Evolutionary conservation across 2,797 vertebrate species (phyloP).

Genomic region (Sorex maritimensis): DNA sequence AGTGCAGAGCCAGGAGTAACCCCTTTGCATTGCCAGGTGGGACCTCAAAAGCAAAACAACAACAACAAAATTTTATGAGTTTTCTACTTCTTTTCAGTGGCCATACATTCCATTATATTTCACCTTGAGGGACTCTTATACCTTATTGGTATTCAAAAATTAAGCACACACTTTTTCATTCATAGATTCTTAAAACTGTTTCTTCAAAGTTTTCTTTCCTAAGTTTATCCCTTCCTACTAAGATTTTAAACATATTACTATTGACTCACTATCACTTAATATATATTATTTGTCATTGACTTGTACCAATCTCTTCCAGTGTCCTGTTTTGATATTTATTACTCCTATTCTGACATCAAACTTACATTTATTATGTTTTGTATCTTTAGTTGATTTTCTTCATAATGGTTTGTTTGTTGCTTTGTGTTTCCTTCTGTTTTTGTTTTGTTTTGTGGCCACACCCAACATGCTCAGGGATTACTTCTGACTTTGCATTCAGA

Average conservation of each 20-base stretch:
- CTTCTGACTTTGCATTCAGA: too few relatives aligned
- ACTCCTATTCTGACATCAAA: not conserved
- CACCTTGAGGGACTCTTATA: not conserved
- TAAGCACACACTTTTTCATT: too few relatives aligned
- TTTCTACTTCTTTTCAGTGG: slow-evolving; percentile 51
- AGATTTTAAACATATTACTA: not conserved
- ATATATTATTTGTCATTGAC: not conserved
- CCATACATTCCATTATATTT: slow-evolving; percentile 26
- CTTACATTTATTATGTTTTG: not conserved
- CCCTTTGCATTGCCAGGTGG: too few relatives aligned
- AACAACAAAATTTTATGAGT: not conserved
- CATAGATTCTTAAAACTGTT: slow-evolving; percentile 46
- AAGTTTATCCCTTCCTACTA: not conserved
- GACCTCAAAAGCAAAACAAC: too few relatives aligned
- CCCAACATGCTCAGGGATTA: too few relatives aligned
- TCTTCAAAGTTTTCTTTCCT: too few relatives aligned
- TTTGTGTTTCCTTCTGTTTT: not conserved
- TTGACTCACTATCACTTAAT: not conserved
- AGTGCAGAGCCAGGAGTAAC: too few relatives aligned
- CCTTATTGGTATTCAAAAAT: not conserved
- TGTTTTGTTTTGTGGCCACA: too few relatives aligned
- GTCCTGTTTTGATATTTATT: not conserved
- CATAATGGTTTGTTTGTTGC: not conserved
- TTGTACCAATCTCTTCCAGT: not conserved
- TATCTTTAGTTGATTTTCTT: not conserved